Conservation (phyloP, 2,113 vertebrate genomes). For the Cyprinodon variegatus region DNA sequence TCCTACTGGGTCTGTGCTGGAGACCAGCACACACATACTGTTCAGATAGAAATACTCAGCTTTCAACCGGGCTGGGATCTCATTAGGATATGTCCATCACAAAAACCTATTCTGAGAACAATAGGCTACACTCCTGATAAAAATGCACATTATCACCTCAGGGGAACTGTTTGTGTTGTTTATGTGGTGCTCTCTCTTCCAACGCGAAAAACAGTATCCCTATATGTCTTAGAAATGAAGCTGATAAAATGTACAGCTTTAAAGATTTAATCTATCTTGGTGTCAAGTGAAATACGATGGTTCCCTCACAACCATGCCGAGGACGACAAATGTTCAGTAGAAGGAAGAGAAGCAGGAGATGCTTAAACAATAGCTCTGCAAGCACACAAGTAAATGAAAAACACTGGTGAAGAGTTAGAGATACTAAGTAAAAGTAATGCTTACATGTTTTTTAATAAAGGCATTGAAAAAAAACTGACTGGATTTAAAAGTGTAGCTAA, state of each 20-base stretch:
- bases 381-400: conserved; percentile 24
- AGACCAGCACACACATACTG: conserved; percentile 51
- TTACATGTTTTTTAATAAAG: not conserved
- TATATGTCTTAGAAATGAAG: conserved; percentile 6
- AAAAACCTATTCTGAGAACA: conserved; percentile 45
- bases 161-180: conserved; percentile 13
- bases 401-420: conserved; percentile 2
- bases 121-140: conserved; percentile 27
- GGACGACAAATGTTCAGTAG: conserved; percentile 38
- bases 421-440: conserved; percentile 8
- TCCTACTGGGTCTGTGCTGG: conserved; percentile 69
- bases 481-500: too few species aligned
- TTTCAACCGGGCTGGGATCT: conserved; percentile 40
- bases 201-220: not conserved
- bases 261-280: conserved; percentile 19
- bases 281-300: conserved; percentile 30
- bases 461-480: not conserved
- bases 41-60: conserved; percentile 36
- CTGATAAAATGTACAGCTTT: conserved; percentile 24
- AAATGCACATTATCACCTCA: conserved; percentile 42
- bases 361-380: conserved; percentile 6
- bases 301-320: conserved; percentile 36
- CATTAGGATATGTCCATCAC: conserved; percentile 66
- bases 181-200: not conserved
- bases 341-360: conserved; percentile 14